A percentile compares a stretch with the other conserved stretches of the same genome.
Evolutionary conservation across 2,888 invertebrate genomes (phyloP).

Genomic region (Pseudanteris insignis): DNA sequence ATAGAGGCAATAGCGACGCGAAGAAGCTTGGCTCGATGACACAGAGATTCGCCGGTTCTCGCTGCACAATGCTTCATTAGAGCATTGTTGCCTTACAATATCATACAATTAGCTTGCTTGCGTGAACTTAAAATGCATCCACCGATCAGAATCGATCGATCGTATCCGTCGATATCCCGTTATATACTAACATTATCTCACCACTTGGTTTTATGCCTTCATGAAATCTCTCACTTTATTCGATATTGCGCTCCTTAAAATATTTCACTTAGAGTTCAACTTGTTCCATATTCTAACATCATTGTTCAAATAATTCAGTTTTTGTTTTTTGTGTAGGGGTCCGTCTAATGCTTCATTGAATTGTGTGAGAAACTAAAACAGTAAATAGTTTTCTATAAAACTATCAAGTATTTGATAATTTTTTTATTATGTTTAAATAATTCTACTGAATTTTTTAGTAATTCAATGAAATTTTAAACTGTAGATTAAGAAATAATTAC

Average conservation of each 20-base stretch:
- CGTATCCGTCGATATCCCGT: constrained; percentile 57
- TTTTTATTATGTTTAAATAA: no score
- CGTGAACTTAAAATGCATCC: constrained; percentile 47
- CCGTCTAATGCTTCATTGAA: no score
- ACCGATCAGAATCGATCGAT: constrained; percentile 58
- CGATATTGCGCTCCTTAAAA: constrained; percentile 14
- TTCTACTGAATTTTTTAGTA: no score
- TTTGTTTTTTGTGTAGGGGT: no score
- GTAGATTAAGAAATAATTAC: no score
- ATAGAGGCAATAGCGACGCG: constrained; percentile 22
- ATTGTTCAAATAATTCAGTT: no score
- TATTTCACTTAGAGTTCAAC: no score
- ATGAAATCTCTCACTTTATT: constrained; percentile 20
- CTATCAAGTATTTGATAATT: no score
- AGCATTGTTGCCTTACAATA: constrained; percentile 64
- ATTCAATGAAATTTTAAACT: no score
- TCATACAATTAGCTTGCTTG: constrained; percentile 61
- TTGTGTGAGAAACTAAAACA: no score
- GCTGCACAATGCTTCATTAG: constrained; percentile 64
- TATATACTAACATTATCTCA: constrained; percentile 57
- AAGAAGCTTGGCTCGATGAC: constrained; percentile 41
- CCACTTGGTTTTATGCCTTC: constrained; percentile 24
- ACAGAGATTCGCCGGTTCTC: constrained; percentile 36
- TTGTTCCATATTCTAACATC: no score
- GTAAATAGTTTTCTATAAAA: no score